phyloP scores from a whole-genome alignment of 2,888 invertebrate genomes.

The Ametastegia equiseti region DNA sequence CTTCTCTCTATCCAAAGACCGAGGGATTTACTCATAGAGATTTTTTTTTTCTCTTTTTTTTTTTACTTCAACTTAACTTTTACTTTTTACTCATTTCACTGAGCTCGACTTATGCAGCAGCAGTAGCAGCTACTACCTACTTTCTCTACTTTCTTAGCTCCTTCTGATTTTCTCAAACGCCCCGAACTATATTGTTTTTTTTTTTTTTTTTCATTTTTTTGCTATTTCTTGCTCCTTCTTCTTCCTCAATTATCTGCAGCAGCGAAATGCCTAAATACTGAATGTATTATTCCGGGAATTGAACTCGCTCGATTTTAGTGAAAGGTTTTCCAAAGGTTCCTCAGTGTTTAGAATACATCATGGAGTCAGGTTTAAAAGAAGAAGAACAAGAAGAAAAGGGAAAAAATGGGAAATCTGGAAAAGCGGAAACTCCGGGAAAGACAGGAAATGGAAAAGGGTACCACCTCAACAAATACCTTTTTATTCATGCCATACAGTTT shows the following conservation, averaged over 20 bases:
- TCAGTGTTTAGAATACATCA: not conserved
- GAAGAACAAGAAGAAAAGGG: not conserved
- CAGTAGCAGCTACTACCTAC: too few relatives aligned
- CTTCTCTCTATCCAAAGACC: not conserved
- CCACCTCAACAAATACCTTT: not conserved
- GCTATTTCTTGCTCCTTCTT: not conserved
- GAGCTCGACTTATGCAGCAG: not conserved
- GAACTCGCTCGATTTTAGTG: not conserved
- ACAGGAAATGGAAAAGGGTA: not conserved
- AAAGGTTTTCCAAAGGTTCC: not conserved
- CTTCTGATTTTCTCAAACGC: not conserved
- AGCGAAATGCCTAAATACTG: not conserved
- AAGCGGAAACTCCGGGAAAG: not conserved
- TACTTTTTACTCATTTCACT: slow-evolving; percentile 8
- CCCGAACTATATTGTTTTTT: not conserved
- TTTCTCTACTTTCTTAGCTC: slow-evolving; percentile 1
- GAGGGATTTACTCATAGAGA: not conserved
- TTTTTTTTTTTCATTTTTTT: not conserved
- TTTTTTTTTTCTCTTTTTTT: not conserved
- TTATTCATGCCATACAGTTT: slow-evolving; percentile 3
- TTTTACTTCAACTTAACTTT: too few relatives aligned
- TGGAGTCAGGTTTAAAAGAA: not conserved
- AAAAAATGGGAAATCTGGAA: not conserved
- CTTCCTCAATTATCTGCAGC: not conserved
- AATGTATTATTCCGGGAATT: slow-evolving; percentile 31